Evolutionary conservation across 2,888 invertebrate genomes (phyloP), one percentile per base, ranked within the genome.

Genomic region (Chrysolina haemoptera): DNA sequence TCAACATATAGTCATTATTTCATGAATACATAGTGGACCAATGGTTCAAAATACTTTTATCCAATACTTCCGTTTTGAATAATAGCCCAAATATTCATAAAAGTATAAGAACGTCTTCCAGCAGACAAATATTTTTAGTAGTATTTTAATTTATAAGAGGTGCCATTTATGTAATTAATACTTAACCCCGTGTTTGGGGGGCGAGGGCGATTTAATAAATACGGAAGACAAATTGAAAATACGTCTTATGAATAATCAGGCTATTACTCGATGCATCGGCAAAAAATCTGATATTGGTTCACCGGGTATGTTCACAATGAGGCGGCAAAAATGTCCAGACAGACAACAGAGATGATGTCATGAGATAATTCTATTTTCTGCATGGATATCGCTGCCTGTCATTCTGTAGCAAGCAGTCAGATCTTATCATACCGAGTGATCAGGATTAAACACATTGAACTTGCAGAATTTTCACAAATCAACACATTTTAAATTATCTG

Each of bases 401-500:
- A 68, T 64, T 46, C 73, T 73, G 79, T 84, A 87, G 87, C 87
- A 87, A 87, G 87, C 86, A 86, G 82, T 86, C 86, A 83, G 82
- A 84, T 85, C 83, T 86, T 85, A 84, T 86, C 85, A 85, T 86
- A 86, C 83, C 85, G 85, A 85, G 85, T 87, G 85, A 85, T 84
- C 82, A 82, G 85, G 84, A 85, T 85, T 84, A 85, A 86, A 85
- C 81, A 87, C 88, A 88, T 87, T 86, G 85, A 88, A 87, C 87
- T 88, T 88, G 87, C 87, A 87, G 83, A 84, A 85, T 86, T 85
- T 86, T 84, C 86, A 88, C 87, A 88, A 86, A 86, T 87, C 86
- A 87, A 88, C 86, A 88, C 86, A 88, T 81, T 87, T 86, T 85
- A 86, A 86, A 87, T 87, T 86, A 83, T 87, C 83, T 88, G 87